phyloP scores from a whole-genome alignment of 2,797 vertebrate genomes.

The Coregonus sp. region DNA sequence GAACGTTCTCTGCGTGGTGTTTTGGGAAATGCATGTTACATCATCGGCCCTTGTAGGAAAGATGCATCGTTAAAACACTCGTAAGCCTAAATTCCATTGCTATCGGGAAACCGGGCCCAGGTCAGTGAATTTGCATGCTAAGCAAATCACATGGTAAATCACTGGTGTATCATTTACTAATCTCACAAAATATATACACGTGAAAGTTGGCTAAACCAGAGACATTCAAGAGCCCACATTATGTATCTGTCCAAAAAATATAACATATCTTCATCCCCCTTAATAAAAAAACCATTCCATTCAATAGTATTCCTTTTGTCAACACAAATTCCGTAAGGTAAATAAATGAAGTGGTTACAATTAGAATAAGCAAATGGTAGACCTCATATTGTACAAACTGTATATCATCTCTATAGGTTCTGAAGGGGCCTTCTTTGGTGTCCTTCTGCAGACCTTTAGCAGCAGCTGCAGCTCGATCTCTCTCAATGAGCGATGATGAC shows the following conservation, averaged over 20 bases:
- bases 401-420: not conserved
- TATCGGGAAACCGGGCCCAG: not conserved
- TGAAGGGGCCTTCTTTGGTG: conserved; percentile 18
- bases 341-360: too few species aligned
- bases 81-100: not conserved
- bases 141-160: too few species aligned
- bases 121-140: conserved; percentile 24
- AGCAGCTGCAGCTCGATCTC: conserved; percentile 34
- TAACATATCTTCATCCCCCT: not conserved
- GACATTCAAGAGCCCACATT: conserved; percentile 5
- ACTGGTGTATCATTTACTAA: too few species aligned
- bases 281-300: not conserved
- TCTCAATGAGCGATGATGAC: conserved; percentile 24
- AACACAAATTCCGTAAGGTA: not conserved
- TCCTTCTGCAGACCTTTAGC: not conserved
- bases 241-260: conserved; percentile 14
- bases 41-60: too few species aligned
- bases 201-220: not conserved
- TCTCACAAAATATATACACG: too few species aligned
- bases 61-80: too few species aligned
- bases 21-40: too few species aligned
- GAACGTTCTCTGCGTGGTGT: too few species aligned
- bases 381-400: not conserved
- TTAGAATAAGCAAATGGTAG: too few species aligned
- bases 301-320: too few species aligned